Percentiles rank a stretch among this genome's conserved stretches.
Conservation (phyloP, 2,797 vertebrate species). For the Pogonophryne albipinna region DNA sequence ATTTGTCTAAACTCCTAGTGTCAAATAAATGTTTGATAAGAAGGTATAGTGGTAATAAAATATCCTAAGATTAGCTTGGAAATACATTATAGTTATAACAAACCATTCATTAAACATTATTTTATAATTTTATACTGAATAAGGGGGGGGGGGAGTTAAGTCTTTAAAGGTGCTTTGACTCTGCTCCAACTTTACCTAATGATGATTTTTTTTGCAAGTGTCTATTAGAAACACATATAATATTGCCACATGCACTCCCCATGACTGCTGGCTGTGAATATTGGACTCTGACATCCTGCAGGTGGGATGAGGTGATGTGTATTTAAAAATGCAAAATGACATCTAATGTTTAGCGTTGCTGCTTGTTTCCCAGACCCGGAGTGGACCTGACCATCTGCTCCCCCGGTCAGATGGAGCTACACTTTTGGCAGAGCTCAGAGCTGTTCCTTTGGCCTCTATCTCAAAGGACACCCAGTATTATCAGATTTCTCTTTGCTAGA, state of each 20-base stretch:
- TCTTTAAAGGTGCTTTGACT: constrained; percentile 24
- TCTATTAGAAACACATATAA: constrained; percentile 70
- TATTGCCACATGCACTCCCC: constrained; percentile 60
- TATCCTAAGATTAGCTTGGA: neutral
- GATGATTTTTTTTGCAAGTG: constrained; percentile 32
- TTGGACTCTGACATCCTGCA: constrained; percentile 78
- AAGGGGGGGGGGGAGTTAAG: neutral
- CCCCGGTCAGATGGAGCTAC: constrained; percentile 86
- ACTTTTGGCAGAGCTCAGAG: constrained; percentile 89
- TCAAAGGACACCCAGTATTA: constrained; percentile 91
- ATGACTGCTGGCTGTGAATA: constrained; percentile 71
- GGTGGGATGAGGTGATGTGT: constrained; percentile 78
- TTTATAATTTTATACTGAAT: too few relatives aligned
- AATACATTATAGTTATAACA: neutral
- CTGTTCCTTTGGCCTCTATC: constrained; percentile 90
- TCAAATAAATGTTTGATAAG: neutral
- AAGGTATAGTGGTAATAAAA: neutral
- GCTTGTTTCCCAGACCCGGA: constrained; percentile 80
- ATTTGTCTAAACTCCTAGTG: neutral
- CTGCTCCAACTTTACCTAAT: constrained; percentile 35
- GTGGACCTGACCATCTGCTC: constrained; percentile 87
- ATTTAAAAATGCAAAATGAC: constrained; percentile 87
- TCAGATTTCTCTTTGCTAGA: constrained; percentile 89
- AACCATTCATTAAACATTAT: neutral
- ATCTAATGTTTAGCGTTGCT: constrained; percentile 82